These are phyloP conservation scores for Cyrtorhinus lividipennis DNA, from an alignment of 1,140 invertebrate genomes.

Conservation along the genomic window DNA sequence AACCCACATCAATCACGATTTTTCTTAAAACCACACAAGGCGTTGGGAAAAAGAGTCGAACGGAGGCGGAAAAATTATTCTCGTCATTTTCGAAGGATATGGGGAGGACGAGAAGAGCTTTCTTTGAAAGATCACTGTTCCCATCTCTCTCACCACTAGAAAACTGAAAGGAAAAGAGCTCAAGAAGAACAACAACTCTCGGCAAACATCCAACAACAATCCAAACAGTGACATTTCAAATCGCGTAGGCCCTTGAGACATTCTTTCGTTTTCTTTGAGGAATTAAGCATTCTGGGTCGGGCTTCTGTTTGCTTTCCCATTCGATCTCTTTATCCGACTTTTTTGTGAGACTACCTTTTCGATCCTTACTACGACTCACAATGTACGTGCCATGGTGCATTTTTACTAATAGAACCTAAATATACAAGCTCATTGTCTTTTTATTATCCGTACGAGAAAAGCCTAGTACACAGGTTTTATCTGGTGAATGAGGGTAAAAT, in stretches of 20 bases:
- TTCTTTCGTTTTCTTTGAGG: constrained; percentile 1
- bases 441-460: no score
- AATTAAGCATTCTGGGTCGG: background rate
- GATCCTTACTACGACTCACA: no score
- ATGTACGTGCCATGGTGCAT: no score
- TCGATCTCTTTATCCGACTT: background rate
- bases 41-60: background rate
- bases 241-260: background rate
- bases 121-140: background rate
- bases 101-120: background rate
- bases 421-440: no score
- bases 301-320: background rate
- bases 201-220: constrained; percentile 3
- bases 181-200: background rate
- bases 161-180: background rate
- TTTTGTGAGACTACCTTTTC: no score
- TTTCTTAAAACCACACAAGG: constrained; percentile 6
- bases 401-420: no score
- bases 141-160: background rate
- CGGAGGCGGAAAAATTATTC: background rate
- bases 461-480: no score
- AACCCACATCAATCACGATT: constrained; percentile 14
- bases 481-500: no score
- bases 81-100: constrained; percentile 1
- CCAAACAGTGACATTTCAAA: constrained; percentile 6